phyloP scores from a whole-genome alignment of 2,797 vertebrate species.

The Pteronotus mesoamericanus region DNA sequence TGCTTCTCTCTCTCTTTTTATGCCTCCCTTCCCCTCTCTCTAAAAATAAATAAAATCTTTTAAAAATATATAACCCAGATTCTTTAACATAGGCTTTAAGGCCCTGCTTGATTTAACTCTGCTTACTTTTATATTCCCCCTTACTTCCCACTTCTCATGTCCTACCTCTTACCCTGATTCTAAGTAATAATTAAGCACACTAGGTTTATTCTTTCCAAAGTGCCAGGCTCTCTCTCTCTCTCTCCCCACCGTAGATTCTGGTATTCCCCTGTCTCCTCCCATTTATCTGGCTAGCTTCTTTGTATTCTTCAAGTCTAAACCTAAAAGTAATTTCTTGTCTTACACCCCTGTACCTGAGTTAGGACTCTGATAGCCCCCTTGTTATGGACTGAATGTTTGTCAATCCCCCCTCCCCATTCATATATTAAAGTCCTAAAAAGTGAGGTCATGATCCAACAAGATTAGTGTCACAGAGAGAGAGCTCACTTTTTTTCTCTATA shows the following conservation, averaged over 20 bases:
- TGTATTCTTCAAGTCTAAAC: conserved; percentile 5
- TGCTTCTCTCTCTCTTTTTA: not conserved
- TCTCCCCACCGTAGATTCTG: not conserved
- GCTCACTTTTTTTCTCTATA: not conserved
- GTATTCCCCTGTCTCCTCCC: not conserved
- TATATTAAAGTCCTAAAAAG: not conserved
- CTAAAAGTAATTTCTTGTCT: not conserved
- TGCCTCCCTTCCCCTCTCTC: no score
- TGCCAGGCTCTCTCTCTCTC: not conserved
- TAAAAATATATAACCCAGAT: not conserved
- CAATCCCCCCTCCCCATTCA: not conserved
- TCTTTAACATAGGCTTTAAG: not conserved
- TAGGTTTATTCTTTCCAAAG: not conserved
- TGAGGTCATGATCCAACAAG: not conserved
- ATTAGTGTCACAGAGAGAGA: not conserved
- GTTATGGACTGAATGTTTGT: not conserved
- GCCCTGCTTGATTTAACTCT: not conserved
- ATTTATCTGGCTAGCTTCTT: not conserved
- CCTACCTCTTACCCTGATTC: not conserved
- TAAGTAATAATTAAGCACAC: not conserved
- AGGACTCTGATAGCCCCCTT: not conserved
- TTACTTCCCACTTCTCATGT: not conserved
- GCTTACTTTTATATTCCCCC: not conserved
- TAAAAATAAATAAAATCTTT: not conserved
- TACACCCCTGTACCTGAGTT: not conserved